Evolutionary conservation across 2,113 vertebrate species (phyloP), one percentile per base, ranked within the genome.

Genomic region (Sminthopsis crassicaudata): DNA sequence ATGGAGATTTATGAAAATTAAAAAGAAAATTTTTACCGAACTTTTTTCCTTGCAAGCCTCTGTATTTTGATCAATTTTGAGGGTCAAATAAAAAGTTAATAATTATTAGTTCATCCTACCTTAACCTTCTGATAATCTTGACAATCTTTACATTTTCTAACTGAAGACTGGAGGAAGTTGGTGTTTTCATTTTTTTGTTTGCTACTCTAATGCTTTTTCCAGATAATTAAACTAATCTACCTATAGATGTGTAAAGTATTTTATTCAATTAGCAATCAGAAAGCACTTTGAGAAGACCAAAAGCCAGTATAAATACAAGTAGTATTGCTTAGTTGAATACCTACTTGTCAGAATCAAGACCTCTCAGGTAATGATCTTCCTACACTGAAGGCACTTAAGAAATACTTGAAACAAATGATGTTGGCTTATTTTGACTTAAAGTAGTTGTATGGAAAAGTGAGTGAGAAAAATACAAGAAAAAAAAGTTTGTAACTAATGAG

Each of bases 21-120:
- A 91, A 95, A 95, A 89, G 0, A 36, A 36, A 94, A 11, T 92
- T 60, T 9, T 50, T 48, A 91, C 6, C 12, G 10, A 90, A 50
- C 2, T 30, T 50, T 50, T 14, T 90, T 19, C 9, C 26, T 23
- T 26, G 53, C 16, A 91, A 94, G 96, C 46, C 0, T 1, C 42
- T 42, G 50, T 16, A 89, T 46, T 92, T 76, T 92, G 46, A 53
- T 95, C 22, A 46, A 46, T 26, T 36, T 8, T 25, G 26, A 23
- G 12, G 91, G 12, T 89, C 90, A 91, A 2, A 76, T 53, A 92
- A 92, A 25, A 96, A 27, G 89, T 42, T 46, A 92, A 55, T 76
- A 1, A 2, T 91, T 27, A 57, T 57, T 48, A 27, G 24, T 55
- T 54, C 25, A 42, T 89, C 92, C 46, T 67, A 93, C 94, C 93